Base-by-base conservation (phyloP, 1,140 invertebrate species). In the Cyclina sinensis region DNA sequence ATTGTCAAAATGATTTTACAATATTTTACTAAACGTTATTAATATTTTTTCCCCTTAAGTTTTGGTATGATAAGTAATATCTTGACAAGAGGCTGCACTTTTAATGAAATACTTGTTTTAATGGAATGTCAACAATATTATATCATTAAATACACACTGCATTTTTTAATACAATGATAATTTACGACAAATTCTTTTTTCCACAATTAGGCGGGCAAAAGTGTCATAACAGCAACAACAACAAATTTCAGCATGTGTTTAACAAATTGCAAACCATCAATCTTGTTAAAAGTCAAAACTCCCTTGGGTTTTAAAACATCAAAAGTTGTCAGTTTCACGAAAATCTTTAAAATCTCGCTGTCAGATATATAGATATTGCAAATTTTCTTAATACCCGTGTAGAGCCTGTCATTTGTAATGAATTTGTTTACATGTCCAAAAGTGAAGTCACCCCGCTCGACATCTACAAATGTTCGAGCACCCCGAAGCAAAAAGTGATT, bases 361-460 rank as follows among this genome's bases (percentile, higher is more conserved):
- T 54, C 74, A 78, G 74, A 51, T 54, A 30, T 35, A 54, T 32
- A 78, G 74, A 78, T 51, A 78, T 78, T 9, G 21, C 27, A 54
- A 54, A 54, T 51, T 78, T 78, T 51, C 27, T 54, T 54, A 54
- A 78, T n/a, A 70, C 74, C 18, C 7, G 27, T 3, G 32, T 35
- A 35, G 39, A 3, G 46, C 46, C 27, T 78, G 74, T 78, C 74
- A 78, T 48, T 57, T 54, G 48, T 35, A 54, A 78, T 78, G 48
- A 78, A 74, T 78, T 57, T 78, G 74, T 57, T 37, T 48, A 48
- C 1, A 78, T 78, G 74, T 78, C 74, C 21, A 78, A 78, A 78
- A 35, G 24, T 57, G 32, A 78, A 54, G 46, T 57, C 74, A 78
- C 18, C 46, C 43, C 46, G 46, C 54, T 78, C n/a, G n/a, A n/a